Evolutionary conservation across 2,797 vertebrate genomes (phyloP), one percentile per base, ranked within the genome.

Genomic region (Halcyon badia): DNA sequence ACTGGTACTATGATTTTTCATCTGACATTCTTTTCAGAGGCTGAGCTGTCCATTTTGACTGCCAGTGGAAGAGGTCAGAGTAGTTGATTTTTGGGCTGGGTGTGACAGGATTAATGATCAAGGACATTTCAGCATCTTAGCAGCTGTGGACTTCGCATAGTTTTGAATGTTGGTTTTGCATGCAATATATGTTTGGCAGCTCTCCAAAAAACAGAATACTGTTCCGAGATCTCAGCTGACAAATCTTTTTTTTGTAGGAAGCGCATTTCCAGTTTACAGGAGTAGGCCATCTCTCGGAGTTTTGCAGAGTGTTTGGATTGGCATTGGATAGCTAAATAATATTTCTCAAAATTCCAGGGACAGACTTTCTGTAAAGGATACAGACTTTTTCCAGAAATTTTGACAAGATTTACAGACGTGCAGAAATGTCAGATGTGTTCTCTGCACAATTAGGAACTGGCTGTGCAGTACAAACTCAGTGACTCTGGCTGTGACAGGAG

Each of bases 231-330:
- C 76, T 96, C 96, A 91, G 75, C 91, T 93, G 89, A 90, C 79
- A 96, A 94, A 62, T 94, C 85, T 87, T 95, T 95, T 95, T 95
- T 97, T 92, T 35, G 11, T 82, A 94, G 95, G 94, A 98, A 98
- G 85, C 79, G 42, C 87, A 49, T 94, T 96, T 92, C 88, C 66
- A 94, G 52, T 89, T 92, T 92, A 65, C 44, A 51, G 46, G 41
- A 83, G 57, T 42, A 71, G 52, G 37, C n/a, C 20, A 11, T 87
- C 56, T 91, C 68, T 93, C 4, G 0, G 8, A 61, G 24, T 57
- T 92, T 64, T 84, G 44, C 44, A n/a, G 33, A 41, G 44, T 42
- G 82, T 93, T 90, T 90, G 57, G 24, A 16, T 71, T 65, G 48
- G 16, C 41, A 10, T 77, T 37, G 25, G 18, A 49, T 37, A 80